Base-by-base conservation (phyloP, 1,140 invertebrate species). In the Chrysoperla carnea region DNA sequence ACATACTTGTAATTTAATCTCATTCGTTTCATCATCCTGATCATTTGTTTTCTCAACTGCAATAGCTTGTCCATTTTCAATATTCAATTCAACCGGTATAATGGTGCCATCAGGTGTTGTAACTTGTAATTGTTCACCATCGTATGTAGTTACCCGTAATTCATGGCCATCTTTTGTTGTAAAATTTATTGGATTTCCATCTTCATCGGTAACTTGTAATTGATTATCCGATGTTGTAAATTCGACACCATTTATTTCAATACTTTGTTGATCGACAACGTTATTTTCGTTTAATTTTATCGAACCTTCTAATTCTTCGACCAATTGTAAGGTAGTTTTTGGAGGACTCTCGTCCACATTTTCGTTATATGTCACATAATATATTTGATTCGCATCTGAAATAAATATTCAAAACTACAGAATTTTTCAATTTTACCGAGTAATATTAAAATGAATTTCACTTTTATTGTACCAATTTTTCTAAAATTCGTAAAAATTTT, bases 161-260 rank as follows among this genome's bases (percentile, higher is more conserved):
- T 67, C 62, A 42, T 64, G 57, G 7, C 76, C 76, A 53, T 80
- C 74, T 50, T 73, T 68, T 48, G 76, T 71, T 0, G 75, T 76
- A 46, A 81, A 67, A 41, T 73, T 74, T 28, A 81, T 63, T 6
- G 75, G 68, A 58, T 78, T 79, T 9, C 77, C 77, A 40, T 75
- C 66, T 47, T 73, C 69, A 58, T 78, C 77, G 4, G 71, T 72
- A 23, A 80, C 68, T 66, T 77, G 56, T 36, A 39, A 39, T 15
- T 17, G 15, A n/a, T 9, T 13, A 23, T 23, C 17, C 17, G 17
- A 5, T 23, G 17, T 23, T 23, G 17, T 23, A 23, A 23, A 23
- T 23, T 23, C 17, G 17, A 23, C 17, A 23, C 17, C 5, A 23
- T 23, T 23, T 23, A 23, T 23, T 23, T 23, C 2, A 23, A 23